Conservation (phyloP, 2,888 invertebrate species). For the Thecophora atra region DNA sequence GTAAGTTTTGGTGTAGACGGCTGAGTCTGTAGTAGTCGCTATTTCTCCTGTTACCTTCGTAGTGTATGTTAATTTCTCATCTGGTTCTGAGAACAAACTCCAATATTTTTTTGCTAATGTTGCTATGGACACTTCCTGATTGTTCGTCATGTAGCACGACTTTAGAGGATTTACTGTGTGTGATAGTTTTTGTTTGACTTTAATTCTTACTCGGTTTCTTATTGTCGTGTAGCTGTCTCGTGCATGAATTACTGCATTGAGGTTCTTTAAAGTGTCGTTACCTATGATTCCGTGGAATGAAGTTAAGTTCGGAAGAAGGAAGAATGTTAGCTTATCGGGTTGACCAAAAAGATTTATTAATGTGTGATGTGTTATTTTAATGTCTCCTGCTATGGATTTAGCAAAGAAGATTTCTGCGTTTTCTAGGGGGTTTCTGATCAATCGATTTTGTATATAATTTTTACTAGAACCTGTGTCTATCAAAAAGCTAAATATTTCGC, state of each 20-base stretch:
- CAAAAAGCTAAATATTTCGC: neutral
- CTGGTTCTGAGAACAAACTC: conserved; percentile 27
- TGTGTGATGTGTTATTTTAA: conserved; percentile 5
- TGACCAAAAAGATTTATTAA: neutral
- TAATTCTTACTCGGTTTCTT: conserved; percentile 23
- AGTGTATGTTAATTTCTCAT: conserved; percentile 33
- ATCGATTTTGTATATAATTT: conserved; percentile 13
- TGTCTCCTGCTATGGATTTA: neutral
- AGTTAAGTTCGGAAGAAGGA: too few relatives aligned
- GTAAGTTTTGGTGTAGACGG: conserved; percentile 15
- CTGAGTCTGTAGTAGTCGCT: conserved; percentile 29
- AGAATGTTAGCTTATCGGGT: too few relatives aligned
- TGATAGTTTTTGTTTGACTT: conserved; percentile 12
- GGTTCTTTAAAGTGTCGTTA: too few relatives aligned
- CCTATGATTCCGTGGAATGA: neutral
- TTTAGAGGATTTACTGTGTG: neutral
- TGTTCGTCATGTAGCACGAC: conserved; percentile 26
- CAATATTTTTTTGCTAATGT: neutral
- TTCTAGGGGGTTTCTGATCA: neutral
- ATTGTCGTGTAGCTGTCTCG: conserved; percentile 33
- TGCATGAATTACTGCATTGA: neutral
- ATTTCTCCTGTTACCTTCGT: conserved; percentile 35
- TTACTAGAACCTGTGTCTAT: conserved; percentile 12
- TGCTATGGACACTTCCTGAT: conserved; percentile 12
- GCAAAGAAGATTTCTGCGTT: conserved; percentile 2